phyloP scores from a whole-genome alignment of 1,140 invertebrate genomes.

The Oryzaephilus surinamensis region DNA sequence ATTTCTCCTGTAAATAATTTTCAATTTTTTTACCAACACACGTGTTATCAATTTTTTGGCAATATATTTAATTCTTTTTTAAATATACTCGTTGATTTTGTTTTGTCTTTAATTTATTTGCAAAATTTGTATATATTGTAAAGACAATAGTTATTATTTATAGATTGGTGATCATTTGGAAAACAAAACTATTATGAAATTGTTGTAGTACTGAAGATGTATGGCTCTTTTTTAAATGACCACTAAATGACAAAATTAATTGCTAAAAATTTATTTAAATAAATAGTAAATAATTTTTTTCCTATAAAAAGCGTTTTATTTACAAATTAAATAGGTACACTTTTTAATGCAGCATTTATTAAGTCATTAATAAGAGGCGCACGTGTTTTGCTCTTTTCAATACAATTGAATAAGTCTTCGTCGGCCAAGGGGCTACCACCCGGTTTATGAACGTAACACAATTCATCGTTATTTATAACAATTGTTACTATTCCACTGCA shows the following conservation, averaged over 20 bases:
- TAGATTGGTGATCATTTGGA: neutral
- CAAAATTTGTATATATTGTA: conserved; percentile 6
- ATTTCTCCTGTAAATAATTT: conserved; percentile 16
- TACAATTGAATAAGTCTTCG: conserved; percentile 29
- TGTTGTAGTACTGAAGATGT: neutral
- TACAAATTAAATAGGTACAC: too few species aligned
- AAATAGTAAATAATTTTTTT: conserved; percentile 4
- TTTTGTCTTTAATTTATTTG: conserved; percentile 5
- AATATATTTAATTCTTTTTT: conserved; percentile 16
- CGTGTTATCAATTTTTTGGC: conserved; percentile 15
- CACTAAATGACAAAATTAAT: neutral
- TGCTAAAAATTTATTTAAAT: conserved; percentile 10
- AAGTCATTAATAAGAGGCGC: conserved; percentile 22
- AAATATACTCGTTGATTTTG: conserved; percentile 17
- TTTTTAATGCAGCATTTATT: conserved; percentile 23
- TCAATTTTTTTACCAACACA: conserved; percentile 1
- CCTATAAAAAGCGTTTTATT: neutral
- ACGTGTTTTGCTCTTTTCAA: conserved; percentile 25
- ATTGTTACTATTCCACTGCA: conserved; percentile 33
- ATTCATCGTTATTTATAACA: conserved; percentile 26
- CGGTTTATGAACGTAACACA: conserved; percentile 35
- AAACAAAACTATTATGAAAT: conserved; percentile 5
- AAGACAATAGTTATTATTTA: neutral
- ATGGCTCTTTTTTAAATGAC: neutral
- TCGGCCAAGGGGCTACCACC: conserved; percentile 32